Evolutionary conservation across 2,888 invertebrate genomes (phyloP).

Genomic region (Biston betularia): DNA sequence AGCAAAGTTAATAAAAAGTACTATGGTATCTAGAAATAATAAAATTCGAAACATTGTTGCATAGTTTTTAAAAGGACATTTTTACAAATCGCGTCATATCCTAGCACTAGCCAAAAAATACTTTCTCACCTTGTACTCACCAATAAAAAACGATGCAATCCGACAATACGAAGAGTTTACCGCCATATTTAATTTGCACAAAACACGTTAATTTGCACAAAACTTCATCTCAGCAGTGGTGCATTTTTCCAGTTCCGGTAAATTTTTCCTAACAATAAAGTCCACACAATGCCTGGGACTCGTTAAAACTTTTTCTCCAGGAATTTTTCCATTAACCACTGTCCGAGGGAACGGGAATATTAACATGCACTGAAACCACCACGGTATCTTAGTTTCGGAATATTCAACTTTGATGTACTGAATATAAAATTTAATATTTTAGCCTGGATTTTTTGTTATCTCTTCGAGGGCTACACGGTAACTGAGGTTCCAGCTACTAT

Average conservation of each 20-base stretch:
- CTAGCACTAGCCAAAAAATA: too few species aligned
- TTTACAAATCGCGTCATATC: too few species aligned
- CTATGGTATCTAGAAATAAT: too few species aligned
- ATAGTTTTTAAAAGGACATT: too few species aligned
- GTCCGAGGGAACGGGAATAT: constrained; percentile 30
- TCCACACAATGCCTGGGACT: constrained; percentile 61
- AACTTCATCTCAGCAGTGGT: constrained; percentile 57
- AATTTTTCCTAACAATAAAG: constrained; percentile 56
- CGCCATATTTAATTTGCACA: constrained; percentile 59
- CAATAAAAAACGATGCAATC: constrained; percentile 69
- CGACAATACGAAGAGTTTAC: constrained; percentile 59
- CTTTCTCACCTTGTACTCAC: constrained; percentile 53
- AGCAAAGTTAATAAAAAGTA: too few species aligned
- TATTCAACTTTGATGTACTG: neutral
- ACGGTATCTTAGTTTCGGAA: constrained; percentile 40
- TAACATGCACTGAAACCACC: constrained; percentile 46
- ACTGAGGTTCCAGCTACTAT: constrained; percentile 56
- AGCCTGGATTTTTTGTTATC: constrained; percentile 36
- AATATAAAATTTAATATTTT: constrained; percentile 12
- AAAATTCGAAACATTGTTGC: too few species aligned
- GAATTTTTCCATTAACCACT: constrained; percentile 47
- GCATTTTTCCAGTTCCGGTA: constrained; percentile 54
- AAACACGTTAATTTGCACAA: constrained; percentile 45
- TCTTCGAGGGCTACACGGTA: constrained; percentile 44
- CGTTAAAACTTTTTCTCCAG: constrained; percentile 59